phyloP scores from a whole-genome alignment of 2,888 invertebrate genomes.

The Dugesia japonica region DNA sequence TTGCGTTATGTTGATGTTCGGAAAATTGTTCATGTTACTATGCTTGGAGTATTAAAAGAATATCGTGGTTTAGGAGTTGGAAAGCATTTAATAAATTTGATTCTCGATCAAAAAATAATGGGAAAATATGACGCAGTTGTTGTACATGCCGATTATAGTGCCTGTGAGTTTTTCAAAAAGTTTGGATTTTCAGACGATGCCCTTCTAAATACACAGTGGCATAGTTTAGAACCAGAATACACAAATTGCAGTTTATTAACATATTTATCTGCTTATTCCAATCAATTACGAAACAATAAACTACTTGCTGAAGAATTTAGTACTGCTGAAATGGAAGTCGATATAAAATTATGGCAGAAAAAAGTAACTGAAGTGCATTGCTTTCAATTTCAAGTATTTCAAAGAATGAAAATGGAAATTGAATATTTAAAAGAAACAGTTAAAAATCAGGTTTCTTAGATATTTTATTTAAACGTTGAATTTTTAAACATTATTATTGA shows the following conservation, averaged over 20 bases:
- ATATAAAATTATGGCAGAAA: not conserved
- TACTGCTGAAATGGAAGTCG: slow-evolving; percentile 21
- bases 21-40: not conserved
- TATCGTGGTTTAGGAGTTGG: not conserved
- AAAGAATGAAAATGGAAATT: not conserved
- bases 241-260: slow-evolving; percentile 44
- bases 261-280: slow-evolving; percentile 44
- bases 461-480: too few relatives aligned
- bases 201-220: slow-evolving; percentile 47
- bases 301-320: not conserved
- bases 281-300: not conserved
- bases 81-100: not conserved
- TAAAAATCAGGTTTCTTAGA: slow-evolving; percentile 6
- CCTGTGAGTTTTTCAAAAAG: slow-evolving; percentile 46
- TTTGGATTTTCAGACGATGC: slow-evolving; percentile 47
- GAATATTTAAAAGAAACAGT: not conserved
- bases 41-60: not conserved
- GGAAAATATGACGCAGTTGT: slow-evolving; percentile 48
- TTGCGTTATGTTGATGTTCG: not conserved
- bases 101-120: not conserved
- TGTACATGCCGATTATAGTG: slow-evolving; percentile 46
- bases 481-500: too few relatives aligned
- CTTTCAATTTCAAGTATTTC: not conserved
- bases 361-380: slow-evolving; percentile 20
- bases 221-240: slow-evolving; percentile 40